These are phyloP conservation scores for Coelopa frigida DNA, from an alignment of 1,140 invertebrate genomes.

Conservation along the genomic window DNA sequence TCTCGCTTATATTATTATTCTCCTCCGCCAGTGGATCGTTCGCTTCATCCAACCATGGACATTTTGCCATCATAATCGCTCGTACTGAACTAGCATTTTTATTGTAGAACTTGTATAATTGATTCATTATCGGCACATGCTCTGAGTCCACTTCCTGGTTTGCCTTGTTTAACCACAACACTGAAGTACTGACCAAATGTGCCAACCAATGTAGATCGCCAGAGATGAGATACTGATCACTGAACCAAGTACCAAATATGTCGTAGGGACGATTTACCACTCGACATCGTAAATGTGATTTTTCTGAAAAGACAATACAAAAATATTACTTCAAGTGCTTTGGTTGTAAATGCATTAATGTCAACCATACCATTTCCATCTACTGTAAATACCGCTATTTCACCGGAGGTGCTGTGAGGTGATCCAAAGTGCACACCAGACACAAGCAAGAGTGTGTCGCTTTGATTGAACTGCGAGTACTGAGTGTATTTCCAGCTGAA, in stretches of 20 bases:
- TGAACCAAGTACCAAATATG: slow-evolving; percentile 86
- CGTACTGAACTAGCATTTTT: slow-evolving; percentile 65
- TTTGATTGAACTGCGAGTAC: slow-evolving; percentile 80
- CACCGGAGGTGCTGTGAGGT: slow-evolving; percentile 71
- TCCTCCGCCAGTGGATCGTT: slow-evolving; percentile 29
- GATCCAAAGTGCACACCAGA: slow-evolving; percentile 82
- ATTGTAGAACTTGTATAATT: slow-evolving; percentile 76
- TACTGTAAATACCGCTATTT: slow-evolving; percentile 82
- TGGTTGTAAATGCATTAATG: not conserved
- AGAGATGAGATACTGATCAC: slow-evolving; percentile 72
- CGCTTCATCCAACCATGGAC: slow-evolving; percentile 38
- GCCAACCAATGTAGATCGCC: slow-evolving; percentile 75
- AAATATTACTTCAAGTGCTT: not conserved
- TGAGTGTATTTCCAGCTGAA: slow-evolving; percentile 87
- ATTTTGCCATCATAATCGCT: slow-evolving; percentile 44
- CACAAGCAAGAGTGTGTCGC: slow-evolving; percentile 74
- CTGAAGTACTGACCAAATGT: slow-evolving; percentile 69
- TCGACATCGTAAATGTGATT: slow-evolving; percentile 70
- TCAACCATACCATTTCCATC: slow-evolving; percentile 17
- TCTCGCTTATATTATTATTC: not conserved
- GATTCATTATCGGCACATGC: slow-evolving; percentile 71
- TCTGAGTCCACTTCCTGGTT: slow-evolving; percentile 74
- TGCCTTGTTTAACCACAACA: slow-evolving; percentile 79
- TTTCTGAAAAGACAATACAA: slow-evolving; percentile 34
- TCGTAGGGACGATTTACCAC: slow-evolving; percentile 83